These are phyloP conservation scores for Bombus consobrinus DNA, from an alignment of 1,140 invertebrate genomes.

Conservation along the genomic window DNA sequence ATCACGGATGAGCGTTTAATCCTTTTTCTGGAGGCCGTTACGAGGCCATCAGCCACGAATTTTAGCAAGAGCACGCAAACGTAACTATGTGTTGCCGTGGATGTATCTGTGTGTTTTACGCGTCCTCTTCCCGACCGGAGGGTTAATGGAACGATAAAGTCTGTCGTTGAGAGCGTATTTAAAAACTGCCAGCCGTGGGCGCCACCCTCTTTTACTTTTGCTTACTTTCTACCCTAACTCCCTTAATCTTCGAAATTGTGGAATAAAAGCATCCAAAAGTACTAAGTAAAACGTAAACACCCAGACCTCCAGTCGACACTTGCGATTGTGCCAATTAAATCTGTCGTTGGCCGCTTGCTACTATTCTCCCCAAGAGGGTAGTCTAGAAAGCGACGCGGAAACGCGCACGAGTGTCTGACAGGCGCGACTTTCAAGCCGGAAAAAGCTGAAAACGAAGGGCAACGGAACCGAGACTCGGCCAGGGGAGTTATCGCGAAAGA, in stretches of 20 bases:
- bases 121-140: background rate
- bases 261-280: background rate
- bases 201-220: too few relatives aligned
- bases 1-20: constrained; percentile 2
- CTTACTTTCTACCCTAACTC: background rate
- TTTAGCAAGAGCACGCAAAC: background rate
- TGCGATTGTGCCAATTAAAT: too few relatives aligned
- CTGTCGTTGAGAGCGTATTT: background rate
- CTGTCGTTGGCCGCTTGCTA: too few relatives aligned
- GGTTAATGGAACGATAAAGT: constrained; percentile 28
- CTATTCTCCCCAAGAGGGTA: too few relatives aligned
- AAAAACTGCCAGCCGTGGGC: background rate
- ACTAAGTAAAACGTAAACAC: too few relatives aligned
- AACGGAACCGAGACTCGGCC: too few relatives aligned
- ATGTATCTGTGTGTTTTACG: background rate
- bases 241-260: background rate
- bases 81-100: background rate
- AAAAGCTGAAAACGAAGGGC: too few relatives aligned
- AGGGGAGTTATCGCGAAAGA: constrained; percentile 5
- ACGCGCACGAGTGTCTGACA: too few relatives aligned
- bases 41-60: background rate
- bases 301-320: too few relatives aligned
- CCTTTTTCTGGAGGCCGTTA: background rate
- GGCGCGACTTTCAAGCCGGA: too few relatives aligned
- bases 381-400: too few relatives aligned